Conservation (phyloP, 2,797 vertebrate species). For the Linurgus olivaceus region DNA sequence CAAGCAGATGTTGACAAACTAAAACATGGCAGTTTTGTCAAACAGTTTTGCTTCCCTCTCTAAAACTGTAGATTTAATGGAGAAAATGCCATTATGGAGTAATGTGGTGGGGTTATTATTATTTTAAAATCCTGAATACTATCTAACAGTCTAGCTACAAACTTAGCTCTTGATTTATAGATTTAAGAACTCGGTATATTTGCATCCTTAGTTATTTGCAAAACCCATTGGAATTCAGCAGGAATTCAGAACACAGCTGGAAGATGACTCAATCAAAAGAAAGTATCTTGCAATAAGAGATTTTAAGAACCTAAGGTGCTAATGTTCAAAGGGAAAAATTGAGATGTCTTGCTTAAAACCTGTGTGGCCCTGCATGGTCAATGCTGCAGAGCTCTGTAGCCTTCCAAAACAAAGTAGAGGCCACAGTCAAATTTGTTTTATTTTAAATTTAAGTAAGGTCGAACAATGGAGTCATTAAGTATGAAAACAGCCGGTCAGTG, state of each 20-base stretch:
- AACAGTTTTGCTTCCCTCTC: not conserved
- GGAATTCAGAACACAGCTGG: not conserved
- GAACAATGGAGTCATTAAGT: slow-evolving; percentile 1
- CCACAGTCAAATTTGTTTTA: not conserved
- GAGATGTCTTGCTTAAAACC: not conserved
- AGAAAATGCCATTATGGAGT: not conserved
- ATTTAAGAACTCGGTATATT: not conserved
- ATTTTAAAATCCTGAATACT: not conserved
- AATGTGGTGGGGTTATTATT: not conserved
- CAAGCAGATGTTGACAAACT: not conserved
- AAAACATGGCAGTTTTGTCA: not conserved
- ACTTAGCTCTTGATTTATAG: not conserved
- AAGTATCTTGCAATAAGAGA: not conserved
- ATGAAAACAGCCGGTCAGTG: not conserved
- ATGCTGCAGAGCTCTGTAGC: not conserved
- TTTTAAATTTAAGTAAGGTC: slow-evolving; percentile 14
- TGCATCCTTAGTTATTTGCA: not conserved
- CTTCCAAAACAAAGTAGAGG: not conserved
- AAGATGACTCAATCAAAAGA: not conserved
- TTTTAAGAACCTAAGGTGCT: not conserved
- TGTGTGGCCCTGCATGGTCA: not conserved
- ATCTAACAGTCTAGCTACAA: not conserved
- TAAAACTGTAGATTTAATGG: not conserved
- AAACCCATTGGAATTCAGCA: not conserved
- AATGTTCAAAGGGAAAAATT: not conserved